These are phyloP conservation scores for Muscidifurax raptorellus DNA, from an alignment of 1,140 invertebrate genomes.

Conservation along the genomic window DNA sequence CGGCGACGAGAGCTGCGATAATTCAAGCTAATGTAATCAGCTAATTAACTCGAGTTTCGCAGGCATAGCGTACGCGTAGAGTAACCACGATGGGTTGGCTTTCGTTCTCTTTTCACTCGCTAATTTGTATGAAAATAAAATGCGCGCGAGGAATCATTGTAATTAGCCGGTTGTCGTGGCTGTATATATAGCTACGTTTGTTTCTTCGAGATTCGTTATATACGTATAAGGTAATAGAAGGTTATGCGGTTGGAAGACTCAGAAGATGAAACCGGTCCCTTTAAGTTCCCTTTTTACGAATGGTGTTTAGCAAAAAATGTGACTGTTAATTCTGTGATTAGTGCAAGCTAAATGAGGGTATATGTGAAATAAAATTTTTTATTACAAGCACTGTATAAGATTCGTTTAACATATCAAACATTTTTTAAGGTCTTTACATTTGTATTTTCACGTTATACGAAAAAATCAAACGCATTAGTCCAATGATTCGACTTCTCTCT, in stretches of 20 bases:
- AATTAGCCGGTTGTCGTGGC: constrained; percentile 20
- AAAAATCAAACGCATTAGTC: not conserved
- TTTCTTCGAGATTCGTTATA: not conserved
- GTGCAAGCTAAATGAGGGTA: too few relatives aligned
- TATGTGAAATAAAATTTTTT: too few relatives aligned
- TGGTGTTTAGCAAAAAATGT: too few relatives aligned
- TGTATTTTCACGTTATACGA: not conserved
- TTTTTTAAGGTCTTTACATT: not conserved
- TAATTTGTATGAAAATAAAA: constrained; percentile 52
- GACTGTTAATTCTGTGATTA: too few relatives aligned
- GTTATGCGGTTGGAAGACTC: not conserved
- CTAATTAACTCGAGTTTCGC: constrained; percentile 38
- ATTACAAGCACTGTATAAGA: too few relatives aligned
- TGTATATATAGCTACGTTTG: too few relatives aligned
- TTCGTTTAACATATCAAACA: too few relatives aligned
- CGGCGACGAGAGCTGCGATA: constrained; percentile 9
- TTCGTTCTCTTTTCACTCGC: not conserved
- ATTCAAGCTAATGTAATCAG: constrained; percentile 51
- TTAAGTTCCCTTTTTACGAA: too few relatives aligned
- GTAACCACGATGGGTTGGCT: not conserved
- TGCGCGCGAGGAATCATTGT: constrained; percentile 32
- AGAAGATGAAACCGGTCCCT: constrained; percentile 11
- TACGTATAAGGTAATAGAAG: too few relatives aligned
- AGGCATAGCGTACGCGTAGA: not conserved
- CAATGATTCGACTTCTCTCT: not conserved